These are phyloP conservation scores for Aricia artaxerxes DNA, from an alignment of 2,888 invertebrate genomes.

Conservation along the genomic window DNA sequence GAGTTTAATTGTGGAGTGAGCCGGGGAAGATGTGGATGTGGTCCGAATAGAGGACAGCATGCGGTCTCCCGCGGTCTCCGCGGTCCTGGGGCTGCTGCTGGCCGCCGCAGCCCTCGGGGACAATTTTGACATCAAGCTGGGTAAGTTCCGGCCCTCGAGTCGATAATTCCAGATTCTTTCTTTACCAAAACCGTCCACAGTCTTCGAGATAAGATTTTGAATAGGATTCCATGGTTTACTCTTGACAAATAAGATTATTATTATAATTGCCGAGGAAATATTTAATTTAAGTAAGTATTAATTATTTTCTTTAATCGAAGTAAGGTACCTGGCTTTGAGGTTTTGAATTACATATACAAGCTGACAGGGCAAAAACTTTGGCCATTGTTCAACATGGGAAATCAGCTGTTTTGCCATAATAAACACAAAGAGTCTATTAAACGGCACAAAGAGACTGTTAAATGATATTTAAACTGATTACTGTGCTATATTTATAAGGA, in stretches of 20 bases:
- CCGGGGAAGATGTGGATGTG: constrained; percentile 7
- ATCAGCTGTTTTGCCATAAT: neutral
- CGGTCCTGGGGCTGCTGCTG: neutral
- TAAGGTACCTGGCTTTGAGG: neutral
- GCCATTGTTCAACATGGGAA: neutral
- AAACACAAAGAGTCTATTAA: neutral
- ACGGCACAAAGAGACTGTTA: no score
- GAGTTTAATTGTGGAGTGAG: neutral
- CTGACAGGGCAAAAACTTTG: neutral
- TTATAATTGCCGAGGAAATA: neutral
- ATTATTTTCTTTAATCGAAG: no score
- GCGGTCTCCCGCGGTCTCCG: neutral
- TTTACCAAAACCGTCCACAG: neutral
- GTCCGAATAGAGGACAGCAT: neutral
- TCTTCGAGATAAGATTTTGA: neutral
- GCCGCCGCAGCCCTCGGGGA: constrained; percentile 12
- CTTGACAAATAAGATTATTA: neutral
- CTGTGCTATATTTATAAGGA: no score
- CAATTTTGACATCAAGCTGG: constrained; percentile 16
- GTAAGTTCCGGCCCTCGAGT: neutral
- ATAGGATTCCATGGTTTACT: neutral
- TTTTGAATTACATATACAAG: neutral
- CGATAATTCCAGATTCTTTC: neutral
- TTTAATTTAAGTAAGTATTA: neutral
- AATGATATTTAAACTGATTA: no score